Percentiles rank a stretch among this genome's conserved stretches.
Conservation (phyloP, 1,140 invertebrate species). For the Cephus cinctus region DNA sequence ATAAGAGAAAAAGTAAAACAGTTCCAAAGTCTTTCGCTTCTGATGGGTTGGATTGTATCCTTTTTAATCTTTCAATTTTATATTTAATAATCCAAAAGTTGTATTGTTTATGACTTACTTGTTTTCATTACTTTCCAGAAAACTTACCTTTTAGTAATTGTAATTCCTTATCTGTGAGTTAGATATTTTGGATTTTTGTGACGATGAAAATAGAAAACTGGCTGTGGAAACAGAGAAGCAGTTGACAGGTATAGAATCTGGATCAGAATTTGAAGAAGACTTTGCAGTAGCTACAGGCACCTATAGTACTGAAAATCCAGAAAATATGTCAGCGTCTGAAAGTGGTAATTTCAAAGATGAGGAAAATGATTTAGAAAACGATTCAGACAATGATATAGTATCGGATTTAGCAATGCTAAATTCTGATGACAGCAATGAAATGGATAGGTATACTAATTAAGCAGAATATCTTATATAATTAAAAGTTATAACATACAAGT, state of each 20-base stretch:
- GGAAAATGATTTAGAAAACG: constrained; percentile 23
- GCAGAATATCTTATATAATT: no score
- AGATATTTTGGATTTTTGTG: constrained; percentile 80
- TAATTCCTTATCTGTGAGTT: constrained; percentile 23
- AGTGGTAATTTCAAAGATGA: constrained; percentile 23
- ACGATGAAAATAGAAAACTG: constrained; percentile 68
- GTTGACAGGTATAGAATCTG: constrained; percentile 59
- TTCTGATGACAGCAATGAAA: constrained; percentile 27
- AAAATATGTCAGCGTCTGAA: constrained; percentile 1
- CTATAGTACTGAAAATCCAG: constrained; percentile 5
- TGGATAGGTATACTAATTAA: no score
- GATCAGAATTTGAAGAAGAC: constrained; percentile 68
- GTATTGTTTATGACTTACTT: constrained; percentile 1
- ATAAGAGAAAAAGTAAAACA: constrained; percentile 73
- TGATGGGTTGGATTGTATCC: constrained; percentile 88
- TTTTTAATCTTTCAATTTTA: constrained; percentile 43
- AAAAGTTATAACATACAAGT: no score
- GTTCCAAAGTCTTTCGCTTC: constrained; percentile 75
- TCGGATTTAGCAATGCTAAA: constrained; percentile 15
- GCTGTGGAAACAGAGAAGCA: constrained; percentile 64
- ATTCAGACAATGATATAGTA: constrained; percentile 12
- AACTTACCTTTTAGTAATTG: no score
- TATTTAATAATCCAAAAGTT: constrained; percentile 3
- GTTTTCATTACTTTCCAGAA: not conserved
- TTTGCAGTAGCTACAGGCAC: constrained; percentile 54